These are phyloP conservation scores for Epinephelus cyanopodus DNA, from an alignment of 2,113 vertebrate genomes.

Conservation along the genomic window DNA sequence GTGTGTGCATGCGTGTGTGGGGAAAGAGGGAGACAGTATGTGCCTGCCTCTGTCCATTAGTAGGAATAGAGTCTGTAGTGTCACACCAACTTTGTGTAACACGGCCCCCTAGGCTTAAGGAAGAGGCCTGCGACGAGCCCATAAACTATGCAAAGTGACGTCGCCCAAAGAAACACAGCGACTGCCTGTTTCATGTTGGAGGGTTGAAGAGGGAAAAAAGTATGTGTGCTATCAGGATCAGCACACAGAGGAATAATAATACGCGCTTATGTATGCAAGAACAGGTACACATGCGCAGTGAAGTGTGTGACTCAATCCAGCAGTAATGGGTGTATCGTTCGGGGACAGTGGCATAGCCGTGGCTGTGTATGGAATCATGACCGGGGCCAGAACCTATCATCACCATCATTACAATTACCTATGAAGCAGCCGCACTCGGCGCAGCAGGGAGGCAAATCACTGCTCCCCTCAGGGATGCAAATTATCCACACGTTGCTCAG, in stretches of 20 bases:
- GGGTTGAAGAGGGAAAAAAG: not conserved
- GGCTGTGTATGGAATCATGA: constrained; percentile 62
- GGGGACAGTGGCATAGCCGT: constrained; percentile 36
- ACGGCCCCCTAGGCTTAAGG: constrained; percentile 37
- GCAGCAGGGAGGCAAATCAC: constrained; percentile 61
- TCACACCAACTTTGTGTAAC: constrained; percentile 53
- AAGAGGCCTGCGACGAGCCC: constrained; percentile 50
- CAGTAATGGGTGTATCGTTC: constrained; percentile 52
- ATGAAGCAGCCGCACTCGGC: constrained; percentile 48
- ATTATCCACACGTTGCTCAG: constrained; percentile 60
- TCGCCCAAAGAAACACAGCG: constrained; percentile 34
- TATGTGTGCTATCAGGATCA: constrained; percentile 1
- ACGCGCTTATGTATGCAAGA: constrained; percentile 44
- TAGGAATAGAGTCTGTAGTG: constrained; percentile 31
- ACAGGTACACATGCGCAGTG: constrained; percentile 23
- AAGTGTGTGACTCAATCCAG: constrained; percentile 40
- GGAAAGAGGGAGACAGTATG: constrained; percentile 31
- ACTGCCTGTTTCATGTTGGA: constrained; percentile 25
- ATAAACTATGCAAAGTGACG: constrained; percentile 68
- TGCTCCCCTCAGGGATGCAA: constrained; percentile 60
- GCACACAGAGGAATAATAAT: constrained; percentile 25
- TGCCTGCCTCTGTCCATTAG: constrained; percentile 40
- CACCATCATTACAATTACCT: constrained; percentile 77
- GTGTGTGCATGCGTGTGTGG: constrained; percentile 14
- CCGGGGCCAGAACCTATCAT: constrained; percentile 71